These are phyloP conservation scores for Hippolais icterina DNA, from an alignment of 2,113 vertebrate species.

Conservation along the genomic window DNA sequence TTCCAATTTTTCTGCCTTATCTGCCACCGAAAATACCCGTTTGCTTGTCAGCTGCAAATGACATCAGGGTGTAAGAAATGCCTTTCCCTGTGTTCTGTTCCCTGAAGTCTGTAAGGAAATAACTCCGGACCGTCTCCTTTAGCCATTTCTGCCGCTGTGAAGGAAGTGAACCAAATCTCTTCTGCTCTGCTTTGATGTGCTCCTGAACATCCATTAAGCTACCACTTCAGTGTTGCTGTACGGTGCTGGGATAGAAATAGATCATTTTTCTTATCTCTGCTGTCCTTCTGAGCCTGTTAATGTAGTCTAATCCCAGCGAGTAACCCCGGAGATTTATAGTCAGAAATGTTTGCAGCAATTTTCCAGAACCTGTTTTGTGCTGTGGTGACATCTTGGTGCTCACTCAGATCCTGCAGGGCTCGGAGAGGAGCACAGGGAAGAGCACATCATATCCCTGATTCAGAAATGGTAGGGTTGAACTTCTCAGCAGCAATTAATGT, in stretches of 20 bases:
- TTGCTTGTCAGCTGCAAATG: not conserved
- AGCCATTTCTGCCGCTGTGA: not conserved
- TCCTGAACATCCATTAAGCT: conserved; percentile 25
- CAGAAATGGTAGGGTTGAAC: not conserved
- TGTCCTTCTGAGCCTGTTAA: conserved; percentile 44
- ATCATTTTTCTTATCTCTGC: conserved; percentile 31
- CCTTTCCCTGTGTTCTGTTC: not conserved
- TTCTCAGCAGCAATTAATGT: not conserved
- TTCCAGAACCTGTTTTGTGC: not conserved
- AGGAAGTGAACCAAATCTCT: conserved; percentile 1
- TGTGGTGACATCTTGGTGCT: not conserved
- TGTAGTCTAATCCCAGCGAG: not conserved
- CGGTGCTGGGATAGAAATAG: not conserved
- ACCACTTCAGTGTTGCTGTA: not conserved
- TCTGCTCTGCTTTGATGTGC: conserved; percentile 29
- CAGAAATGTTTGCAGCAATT: not conserved
- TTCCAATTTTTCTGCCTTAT: not conserved
- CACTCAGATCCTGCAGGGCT: not conserved
- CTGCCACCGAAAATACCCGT: not conserved
- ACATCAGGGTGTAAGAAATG: not conserved
- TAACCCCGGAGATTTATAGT: not conserved
- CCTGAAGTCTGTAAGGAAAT: not conserved
- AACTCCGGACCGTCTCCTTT: not conserved
- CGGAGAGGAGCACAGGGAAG: not conserved
- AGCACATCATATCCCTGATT: not conserved